These are phyloP conservation scores for Benitochromis conjunctus DNA, from an alignment of 2,113 vertebrate genomes.

Conservation along the genomic window DNA sequence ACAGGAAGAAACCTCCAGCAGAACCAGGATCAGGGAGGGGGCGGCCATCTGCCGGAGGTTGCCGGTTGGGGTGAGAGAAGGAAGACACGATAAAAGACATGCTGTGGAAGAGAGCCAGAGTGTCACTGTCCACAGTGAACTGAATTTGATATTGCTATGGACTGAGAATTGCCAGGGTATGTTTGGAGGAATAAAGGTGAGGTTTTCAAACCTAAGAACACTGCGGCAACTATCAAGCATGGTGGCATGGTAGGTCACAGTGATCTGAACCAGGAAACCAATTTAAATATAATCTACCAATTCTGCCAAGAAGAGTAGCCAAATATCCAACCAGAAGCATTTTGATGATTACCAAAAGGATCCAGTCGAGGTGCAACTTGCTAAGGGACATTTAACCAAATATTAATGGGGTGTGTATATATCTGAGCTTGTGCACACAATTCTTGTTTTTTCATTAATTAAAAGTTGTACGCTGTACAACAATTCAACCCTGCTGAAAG, in stretches of 20 bases:
- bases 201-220: background rate
- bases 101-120: background rate
- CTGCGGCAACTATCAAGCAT: background rate
- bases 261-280: background rate
- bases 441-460: background rate
- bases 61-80: accelerated
- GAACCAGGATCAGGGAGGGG: no score
- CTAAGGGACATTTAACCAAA: background rate
- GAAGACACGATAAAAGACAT: background rate
- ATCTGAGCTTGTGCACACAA: background rate
- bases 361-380: background rate
- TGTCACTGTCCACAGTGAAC: background rate
- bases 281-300: background rate
- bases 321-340: background rate
- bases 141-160: background rate
- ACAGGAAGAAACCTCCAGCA: background rate
- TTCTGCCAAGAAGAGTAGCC: background rate
- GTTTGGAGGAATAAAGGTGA: background rate
- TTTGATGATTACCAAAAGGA: background rate
- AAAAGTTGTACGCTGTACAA: background rate
- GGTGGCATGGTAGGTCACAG: background rate
- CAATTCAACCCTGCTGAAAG: background rate
- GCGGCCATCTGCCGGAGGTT: background rate
- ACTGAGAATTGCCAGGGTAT: background rate
- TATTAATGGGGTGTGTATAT: background rate